Base-by-base conservation (phyloP, 2,113 vertebrate genomes). In the Nothocercus nigrocapillus region DNA sequence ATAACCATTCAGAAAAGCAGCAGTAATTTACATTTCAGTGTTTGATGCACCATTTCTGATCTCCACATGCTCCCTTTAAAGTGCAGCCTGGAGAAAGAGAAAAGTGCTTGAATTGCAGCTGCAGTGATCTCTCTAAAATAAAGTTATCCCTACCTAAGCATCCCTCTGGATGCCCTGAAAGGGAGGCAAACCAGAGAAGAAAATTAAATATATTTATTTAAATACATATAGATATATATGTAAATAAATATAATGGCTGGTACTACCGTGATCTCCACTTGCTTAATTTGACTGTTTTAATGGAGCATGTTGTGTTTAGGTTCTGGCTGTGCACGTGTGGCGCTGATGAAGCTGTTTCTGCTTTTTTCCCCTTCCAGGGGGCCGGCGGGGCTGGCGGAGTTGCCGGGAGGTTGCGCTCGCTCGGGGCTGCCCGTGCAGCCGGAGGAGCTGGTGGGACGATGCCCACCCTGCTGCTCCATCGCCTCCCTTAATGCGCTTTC, bases 261-360 rank as follows among this genome's bases (percentile, higher is more conserved):
- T 49, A 24, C 21, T 49, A 49, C 20, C 9, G 5, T 49, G 49
- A 49, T 49, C 77, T 94, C 27, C 18, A 15, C 62, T 89, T 45
- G 44, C 62, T 92, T 95, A 94, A 97, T 95, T 85, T 87, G 66
- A 51, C 81, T 62, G 66, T 89, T 96, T 94, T 90, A 95, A 92
- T 64, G 56, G n/a, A 94, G 64, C 89, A 77, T 86, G 93, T 94
- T 96, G 69, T 96, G 85, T 94, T 96, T 96, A 73, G 89, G 74
- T 89, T 88, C 84, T 93, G 80, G 14, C 59, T 91, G 73, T 94
- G 96, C 88, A 91, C 90, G 59, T 20, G 79, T 88, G 68, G 64
- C 74, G 21, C 69, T 96, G 95, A 96, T 95, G 92, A 89, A 83
- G 89, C 85, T 82, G 74, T 22, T 49, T 49, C 19, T 49, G 7